phyloP scores from a whole-genome alignment of 1,140 invertebrate species.

The Muscidifurax raptorellus region DNA sequence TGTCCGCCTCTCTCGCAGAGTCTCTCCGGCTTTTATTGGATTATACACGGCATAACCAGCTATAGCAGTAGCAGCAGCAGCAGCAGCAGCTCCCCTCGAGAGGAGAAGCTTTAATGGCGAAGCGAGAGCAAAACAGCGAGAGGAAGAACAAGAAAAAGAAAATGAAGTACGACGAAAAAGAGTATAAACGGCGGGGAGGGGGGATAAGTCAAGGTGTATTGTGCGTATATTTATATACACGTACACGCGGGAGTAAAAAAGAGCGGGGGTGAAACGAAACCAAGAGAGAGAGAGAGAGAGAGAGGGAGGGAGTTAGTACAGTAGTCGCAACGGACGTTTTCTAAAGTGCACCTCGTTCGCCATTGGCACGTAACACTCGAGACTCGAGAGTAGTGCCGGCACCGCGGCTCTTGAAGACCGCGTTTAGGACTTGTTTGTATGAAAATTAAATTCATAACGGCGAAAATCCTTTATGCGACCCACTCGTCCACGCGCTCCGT shows the following conservation, averaged over 20 bases:
- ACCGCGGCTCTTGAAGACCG: slow-evolving; percentile 30
- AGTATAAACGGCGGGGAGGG: neutral
- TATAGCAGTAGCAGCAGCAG: neutral
- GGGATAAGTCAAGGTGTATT: neutral
- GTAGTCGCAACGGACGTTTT: neutral
- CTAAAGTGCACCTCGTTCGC: neutral
- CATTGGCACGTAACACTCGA: slow-evolving; percentile 59
- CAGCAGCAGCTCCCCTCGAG: slow-evolving; percentile 8
- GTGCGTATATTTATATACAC: neutral
- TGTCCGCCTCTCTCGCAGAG: slow-evolving; percentile 56
- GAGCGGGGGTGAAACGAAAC: neutral
- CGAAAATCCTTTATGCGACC: slow-evolving; percentile 67
- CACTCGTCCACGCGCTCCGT: neutral
- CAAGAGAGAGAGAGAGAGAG: too few species aligned
- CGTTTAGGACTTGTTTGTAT: slow-evolving; percentile 65
- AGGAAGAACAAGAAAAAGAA: slow-evolving; percentile 33
- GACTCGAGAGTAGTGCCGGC: slow-evolving; percentile 55
- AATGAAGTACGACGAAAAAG: slow-evolving; percentile 25
- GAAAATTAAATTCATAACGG: slow-evolving; percentile 74
- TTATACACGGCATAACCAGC: slow-evolving; percentile 69
- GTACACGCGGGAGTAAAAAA: neutral
- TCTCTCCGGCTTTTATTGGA: slow-evolving; percentile 72
- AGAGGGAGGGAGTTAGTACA: neutral
- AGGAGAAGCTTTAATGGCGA: slow-evolving; percentile 30
- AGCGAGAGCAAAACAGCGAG: neutral